Conservation (phyloP, 2,888 invertebrate genomes). For the Nomada flava region DNA sequence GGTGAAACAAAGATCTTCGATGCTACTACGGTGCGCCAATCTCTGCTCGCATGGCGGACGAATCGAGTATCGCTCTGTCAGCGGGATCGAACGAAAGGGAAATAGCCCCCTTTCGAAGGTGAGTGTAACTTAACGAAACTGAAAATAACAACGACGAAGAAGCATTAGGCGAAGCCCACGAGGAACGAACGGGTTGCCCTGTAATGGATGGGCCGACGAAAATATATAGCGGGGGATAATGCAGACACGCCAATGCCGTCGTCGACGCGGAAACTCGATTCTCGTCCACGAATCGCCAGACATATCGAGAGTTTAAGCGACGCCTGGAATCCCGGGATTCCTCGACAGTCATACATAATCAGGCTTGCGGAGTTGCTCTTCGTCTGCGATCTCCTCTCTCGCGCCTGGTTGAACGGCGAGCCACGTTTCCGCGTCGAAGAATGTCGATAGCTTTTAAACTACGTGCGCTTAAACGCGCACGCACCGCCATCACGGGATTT, state of each 20-base stretch:
- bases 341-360: conserved; percentile 63
- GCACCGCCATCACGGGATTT: conserved; percentile 33
- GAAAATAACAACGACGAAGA: conserved; percentile 46
- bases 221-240: conserved; percentile 61
- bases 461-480: conserved; percentile 35
- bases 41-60: background rate
- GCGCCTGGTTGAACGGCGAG: conserved; percentile 42
- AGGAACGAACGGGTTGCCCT: conserved; percentile 7
- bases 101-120: conserved; percentile 6
- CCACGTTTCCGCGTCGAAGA: conserved; percentile 63
- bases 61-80: background rate
- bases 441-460: conserved; percentile 62
- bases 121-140: conserved; percentile 40
- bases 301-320: conserved; percentile 63
- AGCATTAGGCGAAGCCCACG: conserved; percentile 26
- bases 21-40: conserved; percentile 16
- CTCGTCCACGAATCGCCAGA: conserved; percentile 37
- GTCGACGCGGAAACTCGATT: conserved; percentile 62
- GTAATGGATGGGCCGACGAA: conserved; percentile 59
- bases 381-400: conserved; percentile 49
- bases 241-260: conserved; percentile 55
- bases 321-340: conserved; percentile 58
- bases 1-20: conserved; percentile 36
- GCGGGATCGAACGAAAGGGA: conserved; percentile 19
- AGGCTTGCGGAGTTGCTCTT: conserved; percentile 26